These are phyloP conservation scores for Epizoanthus rinbou DNA, from an alignment of 92 coral and sea anemone species.

Conservation along the genomic window DNA sequence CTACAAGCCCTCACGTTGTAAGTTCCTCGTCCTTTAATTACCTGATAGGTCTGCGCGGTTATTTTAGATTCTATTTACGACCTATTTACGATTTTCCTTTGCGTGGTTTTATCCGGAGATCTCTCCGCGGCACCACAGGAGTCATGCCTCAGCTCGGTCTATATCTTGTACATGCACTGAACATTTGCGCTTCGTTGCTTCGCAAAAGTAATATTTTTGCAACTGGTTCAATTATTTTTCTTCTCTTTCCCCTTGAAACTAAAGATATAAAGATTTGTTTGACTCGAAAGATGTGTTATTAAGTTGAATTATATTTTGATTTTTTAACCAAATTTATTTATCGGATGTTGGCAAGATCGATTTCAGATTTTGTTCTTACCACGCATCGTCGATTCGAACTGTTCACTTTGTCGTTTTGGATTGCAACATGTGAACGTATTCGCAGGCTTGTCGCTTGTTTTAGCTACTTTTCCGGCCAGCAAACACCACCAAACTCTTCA, in stretches of 20 bases:
- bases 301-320: not conserved
- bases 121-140: slow-evolving; percentile 5
- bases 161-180: not conserved
- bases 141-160: not conserved
- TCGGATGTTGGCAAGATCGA: not conserved
- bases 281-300: not conserved
- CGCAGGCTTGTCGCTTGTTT: no score
- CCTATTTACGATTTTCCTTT: not conserved
- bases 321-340: not conserved
- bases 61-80: not conserved
- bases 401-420: no score
- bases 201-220: not conserved
- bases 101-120: not conserved
- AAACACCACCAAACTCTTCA: no score
- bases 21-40: not conserved
- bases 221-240: not conserved
- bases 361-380: not conserved
- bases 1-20: not conserved
- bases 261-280: not conserved
- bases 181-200: no score
- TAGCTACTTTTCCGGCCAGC: no score
- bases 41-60: not conserved
- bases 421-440: not conserved
- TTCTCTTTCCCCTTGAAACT: not conserved
- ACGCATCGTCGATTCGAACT: not conserved